phyloP scores from a whole-genome alignment of 2,888 invertebrate genomes.

The Scrobipalpa atriplicella region DNA sequence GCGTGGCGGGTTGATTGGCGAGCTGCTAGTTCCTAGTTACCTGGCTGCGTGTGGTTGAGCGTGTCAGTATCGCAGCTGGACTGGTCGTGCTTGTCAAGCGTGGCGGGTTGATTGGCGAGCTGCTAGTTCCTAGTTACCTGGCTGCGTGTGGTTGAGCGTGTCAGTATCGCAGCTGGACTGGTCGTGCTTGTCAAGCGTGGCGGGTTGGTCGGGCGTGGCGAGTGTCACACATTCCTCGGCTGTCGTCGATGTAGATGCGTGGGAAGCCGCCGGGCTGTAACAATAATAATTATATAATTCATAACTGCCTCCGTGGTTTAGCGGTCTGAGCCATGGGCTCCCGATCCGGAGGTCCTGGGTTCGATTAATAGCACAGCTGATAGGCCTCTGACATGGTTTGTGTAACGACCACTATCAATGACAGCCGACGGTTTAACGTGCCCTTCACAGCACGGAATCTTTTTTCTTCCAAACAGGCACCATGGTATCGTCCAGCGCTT shows the following conservation, averaged over 20 bases:
- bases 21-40: constrained; percentile 36
- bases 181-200: constrained; percentile 62
- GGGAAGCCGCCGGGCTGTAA: constrained; percentile 86
- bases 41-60: constrained; percentile 50
- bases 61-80: constrained; percentile 56
- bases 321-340: no score
- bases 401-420: no score
- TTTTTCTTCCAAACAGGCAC: no score
- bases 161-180: constrained; percentile 52
- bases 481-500: no score
- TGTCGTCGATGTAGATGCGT: constrained; percentile 85
- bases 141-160: constrained; percentile 51
- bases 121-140: constrained; percentile 40
- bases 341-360: no score
- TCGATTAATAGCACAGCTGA: no score
- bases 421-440: no score
- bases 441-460: no score
- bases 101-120: no score
- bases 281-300: not conserved
- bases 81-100: constrained; percentile 33
- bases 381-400: no score
- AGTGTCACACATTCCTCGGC: constrained; percentile 61
- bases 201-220: constrained; percentile 43
- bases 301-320: no score
- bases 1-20: no score